Conservation (phyloP, 1,140 invertebrate genomes). For the Homarus americanus region DNA sequence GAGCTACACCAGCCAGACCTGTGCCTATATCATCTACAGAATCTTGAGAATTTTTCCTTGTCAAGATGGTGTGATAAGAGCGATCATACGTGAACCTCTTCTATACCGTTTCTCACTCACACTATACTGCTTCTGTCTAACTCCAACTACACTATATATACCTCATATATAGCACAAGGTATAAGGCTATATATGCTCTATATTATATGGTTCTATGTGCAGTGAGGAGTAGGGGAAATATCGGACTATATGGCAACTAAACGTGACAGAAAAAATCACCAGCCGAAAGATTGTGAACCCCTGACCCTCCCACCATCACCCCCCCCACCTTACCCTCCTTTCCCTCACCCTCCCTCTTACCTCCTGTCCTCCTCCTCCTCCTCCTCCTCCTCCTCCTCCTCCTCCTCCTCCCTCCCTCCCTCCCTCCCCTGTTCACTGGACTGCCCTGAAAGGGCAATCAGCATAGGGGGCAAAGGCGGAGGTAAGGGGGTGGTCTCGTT, state of each 20-base stretch:
- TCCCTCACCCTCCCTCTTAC: background rate
- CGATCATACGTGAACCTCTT: background rate
- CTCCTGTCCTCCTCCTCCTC: background rate
- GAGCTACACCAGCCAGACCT: constrained; percentile 22
- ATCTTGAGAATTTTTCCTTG: constrained; percentile 51
- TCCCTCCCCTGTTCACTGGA: background rate
- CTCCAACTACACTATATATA: no score
- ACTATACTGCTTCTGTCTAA: no score
- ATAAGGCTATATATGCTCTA: no score
- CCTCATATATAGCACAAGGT: no score
- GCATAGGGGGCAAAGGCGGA: constrained; percentile 44
- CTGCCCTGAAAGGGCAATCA: constrained; percentile 59
- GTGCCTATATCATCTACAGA: constrained; percentile 29
- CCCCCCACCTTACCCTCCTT: no score
- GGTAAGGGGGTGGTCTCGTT: no score
- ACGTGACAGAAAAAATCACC: constrained; percentile 53
- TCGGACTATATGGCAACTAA: constrained; percentile 31
- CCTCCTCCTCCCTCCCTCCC: background rate
- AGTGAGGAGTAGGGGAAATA: no score
- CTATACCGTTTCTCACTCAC: no score
- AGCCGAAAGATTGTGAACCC: constrained; percentile 5
- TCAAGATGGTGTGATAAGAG: constrained; percentile 32
- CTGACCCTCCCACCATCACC: no score
- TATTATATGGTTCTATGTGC: no score
- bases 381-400: background rate